Base-by-base conservation (phyloP, 1,140 invertebrate genomes). In the Forficula auricularia region DNA sequence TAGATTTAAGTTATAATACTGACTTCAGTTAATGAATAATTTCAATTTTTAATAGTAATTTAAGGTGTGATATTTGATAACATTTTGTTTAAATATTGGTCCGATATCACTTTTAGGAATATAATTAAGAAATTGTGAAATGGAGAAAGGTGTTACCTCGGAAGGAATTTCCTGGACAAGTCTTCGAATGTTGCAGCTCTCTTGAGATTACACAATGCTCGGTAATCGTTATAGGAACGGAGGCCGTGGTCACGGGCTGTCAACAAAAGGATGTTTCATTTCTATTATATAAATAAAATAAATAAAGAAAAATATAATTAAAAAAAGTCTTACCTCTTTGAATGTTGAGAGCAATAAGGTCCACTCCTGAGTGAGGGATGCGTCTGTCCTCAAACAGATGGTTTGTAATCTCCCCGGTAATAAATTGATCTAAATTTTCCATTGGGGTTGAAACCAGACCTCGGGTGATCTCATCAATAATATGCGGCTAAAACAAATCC, bases 381-480 rank as follows among this genome's bases (percentile, higher is more conserved):
- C 73, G 77, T 20, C 73, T 73, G 50, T 87, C 80, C 60, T 92
- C 87, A 55, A 94, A 92, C 14, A 98, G 60, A 62, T 94, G 88
- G 62, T 92, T 91, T 0, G 87, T 90, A 2, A 94, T 82, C 68
- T 91, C 87, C 0, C 84, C 85, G 0, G 87, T 91, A 44, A 95
- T 82, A 54, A 91, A 90, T 55, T 89, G 85, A 61, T 94, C 89
- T n/a, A 89, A 61, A 1, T 79, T 85, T 59, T 95, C 90, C 75
- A 94, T 89, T 1, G 88, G 84, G 0, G 84, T 89, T 0, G 82
- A 78, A 0, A 88, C 71, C 7, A 96, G 61, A 34, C 91, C 91
- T 35, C 90, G 73, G 14, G 83, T 70, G 37, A 96, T 73, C 54
- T 90, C 83, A 56, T 94, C 87, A 9, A 85, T 70, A 68, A 87